A percentile compares a stretch with the other conserved stretches of the same genome.
Evolutionary conservation across 2,113 vertebrate genomes (phyloP).

Genomic region (Hyperoodon ampullatus): DNA sequence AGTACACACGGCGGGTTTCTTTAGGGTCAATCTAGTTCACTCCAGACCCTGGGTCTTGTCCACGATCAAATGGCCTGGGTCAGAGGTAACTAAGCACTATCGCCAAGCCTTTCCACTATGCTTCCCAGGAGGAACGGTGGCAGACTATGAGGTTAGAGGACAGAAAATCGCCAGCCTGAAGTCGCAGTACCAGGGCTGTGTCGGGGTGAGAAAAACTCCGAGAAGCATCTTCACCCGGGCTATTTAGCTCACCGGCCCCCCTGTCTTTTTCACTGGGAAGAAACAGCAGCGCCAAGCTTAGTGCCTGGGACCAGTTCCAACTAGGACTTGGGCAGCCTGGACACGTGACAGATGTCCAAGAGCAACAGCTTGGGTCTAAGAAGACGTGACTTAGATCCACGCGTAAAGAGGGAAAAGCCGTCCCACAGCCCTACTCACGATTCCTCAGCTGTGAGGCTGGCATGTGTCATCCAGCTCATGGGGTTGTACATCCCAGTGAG

Average conservation of each 20-base stretch:
- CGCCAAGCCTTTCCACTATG: accelerated
- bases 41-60: neutral
- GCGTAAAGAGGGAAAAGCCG: accelerated
- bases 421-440: accelerated
- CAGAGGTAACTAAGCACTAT: neutral
- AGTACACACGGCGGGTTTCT: accelerated
- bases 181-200: neutral
- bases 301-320: neutral
- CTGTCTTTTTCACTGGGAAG: neutral
- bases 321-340: accelerated
- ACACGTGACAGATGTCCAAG: accelerated
- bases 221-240: neutral
- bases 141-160: neutral
- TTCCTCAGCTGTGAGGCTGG: neutral
- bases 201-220: accelerated
- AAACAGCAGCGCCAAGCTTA: neutral
- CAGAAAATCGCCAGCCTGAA: neutral
- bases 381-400: accelerated
- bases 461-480: accelerated
- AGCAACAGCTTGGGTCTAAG: neutral
- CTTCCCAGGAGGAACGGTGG: neutral
- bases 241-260: accelerated
- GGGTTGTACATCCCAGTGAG: neutral
- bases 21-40: accelerated
- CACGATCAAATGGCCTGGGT: neutral